These are phyloP conservation scores for Phataginus tetradactyla DNA, from an alignment of 2,797 vertebrate species.

Conservation along the genomic window DNA sequence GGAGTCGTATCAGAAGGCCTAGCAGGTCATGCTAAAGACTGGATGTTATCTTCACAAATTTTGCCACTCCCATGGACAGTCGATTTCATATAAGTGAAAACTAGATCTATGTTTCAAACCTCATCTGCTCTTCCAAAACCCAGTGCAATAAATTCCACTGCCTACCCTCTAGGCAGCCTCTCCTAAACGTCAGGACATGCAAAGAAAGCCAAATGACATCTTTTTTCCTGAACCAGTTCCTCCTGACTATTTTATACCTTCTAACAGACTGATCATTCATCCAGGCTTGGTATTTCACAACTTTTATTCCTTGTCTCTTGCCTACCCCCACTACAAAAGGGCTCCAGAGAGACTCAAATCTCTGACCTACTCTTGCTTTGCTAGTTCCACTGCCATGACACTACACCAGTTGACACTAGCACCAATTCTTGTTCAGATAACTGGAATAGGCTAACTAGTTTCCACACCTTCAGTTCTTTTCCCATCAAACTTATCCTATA, in stretches of 20 bases:
- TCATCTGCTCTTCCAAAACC: conserved; percentile 53
- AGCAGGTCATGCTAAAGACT: neutral
- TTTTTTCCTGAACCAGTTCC: conserved; percentile 11
- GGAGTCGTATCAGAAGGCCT: neutral
- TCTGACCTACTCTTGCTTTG: neutral
- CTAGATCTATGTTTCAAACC: conserved; percentile 34
- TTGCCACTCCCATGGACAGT: conserved; percentile 20
- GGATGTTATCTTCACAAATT: conserved; percentile 13
- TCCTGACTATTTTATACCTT: conserved; percentile 11
- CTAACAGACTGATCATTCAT: neutral
- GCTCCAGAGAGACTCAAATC: neutral
- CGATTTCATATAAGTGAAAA: conserved; percentile 47
- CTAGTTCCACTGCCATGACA: neutral
- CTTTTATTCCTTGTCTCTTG: neutral
- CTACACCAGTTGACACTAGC: neutral
- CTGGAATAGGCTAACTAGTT: neutral
- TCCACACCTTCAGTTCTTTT: conserved; percentile 37
- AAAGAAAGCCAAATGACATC: conserved; percentile 51
- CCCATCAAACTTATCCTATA: conserved; percentile 6
- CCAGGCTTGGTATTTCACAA: neutral
- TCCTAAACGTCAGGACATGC: conserved; percentile 48
- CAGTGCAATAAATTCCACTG: neutral
- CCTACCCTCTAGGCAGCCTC: neutral
- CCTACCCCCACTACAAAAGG: neutral
- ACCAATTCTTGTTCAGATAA: conserved; percentile 26